Evolutionary conservation across 1,140 invertebrate species (phyloP), one percentile per base, ranked within the genome.

Genomic region (Drosophila persimilis): DNA sequence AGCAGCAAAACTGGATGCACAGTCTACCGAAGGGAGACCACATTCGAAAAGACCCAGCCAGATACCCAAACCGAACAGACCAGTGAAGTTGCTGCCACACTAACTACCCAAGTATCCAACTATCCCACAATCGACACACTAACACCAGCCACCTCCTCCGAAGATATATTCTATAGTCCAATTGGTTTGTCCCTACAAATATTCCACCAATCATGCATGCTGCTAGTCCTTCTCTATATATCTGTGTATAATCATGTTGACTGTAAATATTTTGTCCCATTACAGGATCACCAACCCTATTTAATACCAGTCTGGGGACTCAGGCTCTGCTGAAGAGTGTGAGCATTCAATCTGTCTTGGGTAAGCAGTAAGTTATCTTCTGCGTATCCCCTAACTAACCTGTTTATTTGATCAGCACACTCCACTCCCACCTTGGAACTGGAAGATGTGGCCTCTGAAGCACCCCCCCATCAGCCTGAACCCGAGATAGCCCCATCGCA

Each of bases 161-260:
- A 91, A 71, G 90, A 91, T 58, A 73, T 90, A 31, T 91, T 80
- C 61, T 89, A 90, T 79, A 91, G 90, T 70, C 90, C 90, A 52
- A 83, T 91, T 47, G 90, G 90, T 91, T 72, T 62, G 90, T 89
- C 24, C 15, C 20, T 43, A 11, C 9, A 5, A 13, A 22, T 45
- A 26, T 3, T 35, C n/a, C n/a, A 15, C 2, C 24, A 8, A 3
- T 4, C 35, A 1, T 44, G 26, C 6, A 52, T 54, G 22, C 8
- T 47, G 11, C 0, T 15, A 13, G 3, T 39, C 11, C 11, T 17
- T 39, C 35, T 39, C 0, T 17, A 2, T 17, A 3, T 17, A 4
- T 41, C 1, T 35, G 0, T 50, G 17, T 35, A 6, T 3, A 35
- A 15, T 22, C 1, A n/a, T 11, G n/a, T 43, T 29, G 11, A 39